A percentile compares a stretch with the other conserved stretches of the same genome.
Evolutionary conservation across 2,888 invertebrate species (phyloP).

Genomic region (Acrocyrtus sp.): DNA sequence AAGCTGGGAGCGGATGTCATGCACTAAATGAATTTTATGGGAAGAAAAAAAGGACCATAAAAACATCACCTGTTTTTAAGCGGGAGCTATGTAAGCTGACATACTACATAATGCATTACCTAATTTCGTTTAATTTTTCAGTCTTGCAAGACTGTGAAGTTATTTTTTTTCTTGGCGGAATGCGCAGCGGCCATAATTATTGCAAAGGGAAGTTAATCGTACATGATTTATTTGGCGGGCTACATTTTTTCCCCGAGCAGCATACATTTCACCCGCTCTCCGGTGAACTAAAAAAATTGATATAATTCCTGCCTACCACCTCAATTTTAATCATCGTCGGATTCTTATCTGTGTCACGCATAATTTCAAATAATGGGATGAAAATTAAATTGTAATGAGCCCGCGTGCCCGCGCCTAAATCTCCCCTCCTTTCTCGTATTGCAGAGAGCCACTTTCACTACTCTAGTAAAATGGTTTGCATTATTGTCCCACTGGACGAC

Average conservation of each 20-base stretch:
- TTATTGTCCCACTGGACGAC: constrained; percentile 43
- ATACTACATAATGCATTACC: background rate
- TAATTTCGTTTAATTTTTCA: background rate
- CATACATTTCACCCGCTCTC: background rate
- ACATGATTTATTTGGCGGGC: background rate
- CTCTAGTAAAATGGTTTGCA: background rate
- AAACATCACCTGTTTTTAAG: background rate
- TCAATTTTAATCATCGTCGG: background rate
- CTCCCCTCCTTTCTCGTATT: no score
- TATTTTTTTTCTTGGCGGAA: no score
- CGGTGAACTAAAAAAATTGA: no score
- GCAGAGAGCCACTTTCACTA: background rate
- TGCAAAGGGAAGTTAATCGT: background rate
- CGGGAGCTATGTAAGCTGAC: background rate
- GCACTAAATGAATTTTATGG: background rate
- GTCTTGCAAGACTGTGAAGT: background rate
- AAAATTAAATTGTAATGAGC: constrained; percentile 50
- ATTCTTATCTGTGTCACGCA: constrained; percentile 32
- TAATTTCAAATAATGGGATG: constrained; percentile 45
- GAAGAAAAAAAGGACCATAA: background rate
- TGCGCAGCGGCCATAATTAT: background rate
- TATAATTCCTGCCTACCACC: background rate
- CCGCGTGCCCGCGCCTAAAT: no score
- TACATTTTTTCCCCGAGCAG: background rate
- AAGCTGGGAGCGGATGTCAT: background rate